These are phyloP conservation scores for Pseudotriccus pelzelni DNA, from an alignment of 2,797 vertebrate genomes.

Conservation along the genomic window DNA sequence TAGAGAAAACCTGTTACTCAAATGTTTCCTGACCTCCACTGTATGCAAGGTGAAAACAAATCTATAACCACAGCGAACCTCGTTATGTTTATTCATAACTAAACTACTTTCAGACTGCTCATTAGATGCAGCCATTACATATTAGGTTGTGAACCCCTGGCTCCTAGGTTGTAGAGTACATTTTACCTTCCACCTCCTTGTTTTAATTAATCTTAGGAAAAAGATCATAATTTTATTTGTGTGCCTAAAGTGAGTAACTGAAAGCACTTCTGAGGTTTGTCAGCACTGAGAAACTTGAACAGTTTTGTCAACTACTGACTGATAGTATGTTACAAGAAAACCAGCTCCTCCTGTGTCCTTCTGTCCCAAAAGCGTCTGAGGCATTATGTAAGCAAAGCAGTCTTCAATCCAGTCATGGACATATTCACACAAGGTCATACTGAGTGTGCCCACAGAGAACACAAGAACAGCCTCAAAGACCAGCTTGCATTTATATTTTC, in stretches of 20 bases:
- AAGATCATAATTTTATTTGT: not conserved
- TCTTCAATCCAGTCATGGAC: not conserved
- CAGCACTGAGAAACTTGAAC: not conserved
- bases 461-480: not conserved
- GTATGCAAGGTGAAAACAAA: constrained; percentile 32
- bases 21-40: constrained; percentile 7
- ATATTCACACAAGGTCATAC: not conserved
- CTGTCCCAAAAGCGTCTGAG: not conserved
- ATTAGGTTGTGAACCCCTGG: constrained; percentile 36
- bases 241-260: not conserved
- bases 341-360: not conserved
- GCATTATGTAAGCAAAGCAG: not conserved
- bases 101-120: constrained; percentile 4
- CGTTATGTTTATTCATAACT: constrained; percentile 60
- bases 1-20: not conserved
- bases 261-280: not conserved
- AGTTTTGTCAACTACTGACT: not conserved
- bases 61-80: not conserved
- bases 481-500: not conserved
- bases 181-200: not conserved
- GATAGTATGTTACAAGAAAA: not conserved
- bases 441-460: not conserved
- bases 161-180: constrained; percentile 20
- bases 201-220: constrained; percentile 52
- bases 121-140: constrained; percentile 49